Conservation (phyloP, 2,797 vertebrate species). For the Ctenosaura bakeri region DNA sequence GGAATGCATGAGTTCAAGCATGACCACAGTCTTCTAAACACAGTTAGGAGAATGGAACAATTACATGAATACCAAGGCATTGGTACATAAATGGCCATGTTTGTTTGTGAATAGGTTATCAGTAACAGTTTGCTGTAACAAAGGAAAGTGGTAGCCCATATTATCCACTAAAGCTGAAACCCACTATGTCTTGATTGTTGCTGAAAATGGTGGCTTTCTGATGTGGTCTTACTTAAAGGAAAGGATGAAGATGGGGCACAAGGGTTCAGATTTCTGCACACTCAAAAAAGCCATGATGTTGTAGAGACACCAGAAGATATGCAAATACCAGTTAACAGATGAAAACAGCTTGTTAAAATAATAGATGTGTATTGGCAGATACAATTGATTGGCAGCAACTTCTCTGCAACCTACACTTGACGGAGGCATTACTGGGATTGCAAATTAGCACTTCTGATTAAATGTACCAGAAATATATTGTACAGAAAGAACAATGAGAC, state of each 20-base stretch:
- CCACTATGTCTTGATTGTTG: background rate
- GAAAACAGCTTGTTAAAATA: conserved; percentile 43
- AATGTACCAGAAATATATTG: conserved; percentile 66
- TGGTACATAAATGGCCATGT: background rate
- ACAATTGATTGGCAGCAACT: conserved; percentile 47
- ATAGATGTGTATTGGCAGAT: conserved; percentile 40
- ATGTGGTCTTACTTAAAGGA: background rate
- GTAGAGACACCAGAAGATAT: conserved; percentile 43
- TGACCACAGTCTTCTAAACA: background rate
- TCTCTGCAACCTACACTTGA: conserved; percentile 55
- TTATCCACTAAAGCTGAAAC: too few species aligned
- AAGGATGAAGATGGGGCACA: background rate
- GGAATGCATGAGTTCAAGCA: too few species aligned
- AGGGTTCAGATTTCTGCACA: background rate
- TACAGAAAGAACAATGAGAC: conserved; percentile 58
- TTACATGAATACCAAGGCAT: background rate
- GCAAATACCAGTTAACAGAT: conserved; percentile 52
- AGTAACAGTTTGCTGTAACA: background rate
- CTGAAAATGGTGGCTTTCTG: background rate
- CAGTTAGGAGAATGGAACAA: background rate
- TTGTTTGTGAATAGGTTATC: background rate
- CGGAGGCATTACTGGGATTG: conserved; percentile 55
- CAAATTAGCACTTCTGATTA: conserved; percentile 67
- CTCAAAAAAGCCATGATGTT: background rate
- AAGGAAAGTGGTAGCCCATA: background rate